Base-by-base conservation (phyloP, 2,888 invertebrate species). In the Desoria tigrina region DNA sequence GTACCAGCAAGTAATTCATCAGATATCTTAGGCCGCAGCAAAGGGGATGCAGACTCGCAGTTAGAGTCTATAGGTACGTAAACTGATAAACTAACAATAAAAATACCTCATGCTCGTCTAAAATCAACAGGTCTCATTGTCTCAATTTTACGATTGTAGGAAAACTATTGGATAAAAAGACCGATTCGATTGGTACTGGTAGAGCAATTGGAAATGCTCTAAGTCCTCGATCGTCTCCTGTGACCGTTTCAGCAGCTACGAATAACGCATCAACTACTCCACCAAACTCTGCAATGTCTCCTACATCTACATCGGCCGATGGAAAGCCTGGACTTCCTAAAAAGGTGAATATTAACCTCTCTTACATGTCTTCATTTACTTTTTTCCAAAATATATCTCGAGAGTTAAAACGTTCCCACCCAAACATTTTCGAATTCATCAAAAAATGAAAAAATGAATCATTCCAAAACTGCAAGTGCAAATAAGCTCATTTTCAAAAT, bases 131-230 rank as follows among this genome's bases (percentile, higher is more conserved):
- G n/a, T n/a, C n/a, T n/a, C n/a, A n/a, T n/a, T n/a, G n/a, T n/a
- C n/a, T 14, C 39, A 11, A 39, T 9, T 39, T 39, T 39, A 39
- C 39, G 39, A 14, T 11, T 9, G 14, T 79, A 86, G 86, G 85
- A 65, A 87, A 87, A 84, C 84, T 87, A 77, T 84, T 87, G 67
- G 87, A 87, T 77, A 87, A 85, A 79, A 86, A 85, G 79, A 85
- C 84, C 79, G 80, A 84, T 61, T 63, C 70, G 9, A 57, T 74
- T 16, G 71, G 64, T 11, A 69, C 72, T 1, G 67, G 68, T 45
- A 63, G 73, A 61, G 53, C 63, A 39, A 55, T 67, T 23, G 69
- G 64, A 21, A 73, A 72, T 59, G 68, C 72, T 11, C 66, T 73
- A 16, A 69, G 69, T 66, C 73, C 68, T 11, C 64, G 67, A 64